Evolutionary conservation across 2,113 vertebrate genomes (phyloP).

Genomic region (Camelus bactrianus): DNA sequence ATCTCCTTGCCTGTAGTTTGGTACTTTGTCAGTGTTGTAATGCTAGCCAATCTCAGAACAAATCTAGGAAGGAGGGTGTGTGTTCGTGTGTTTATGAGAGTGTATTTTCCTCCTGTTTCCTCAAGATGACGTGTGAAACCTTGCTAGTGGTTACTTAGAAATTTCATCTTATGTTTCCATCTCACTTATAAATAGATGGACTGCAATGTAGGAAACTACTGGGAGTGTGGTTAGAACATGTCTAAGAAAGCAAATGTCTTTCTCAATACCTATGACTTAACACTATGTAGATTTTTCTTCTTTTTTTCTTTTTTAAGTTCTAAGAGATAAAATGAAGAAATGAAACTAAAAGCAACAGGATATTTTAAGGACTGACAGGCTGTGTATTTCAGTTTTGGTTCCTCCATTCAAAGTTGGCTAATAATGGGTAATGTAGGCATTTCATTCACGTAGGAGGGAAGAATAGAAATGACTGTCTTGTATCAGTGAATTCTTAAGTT

Average conservation of each 20-base stretch:
- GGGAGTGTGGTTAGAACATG: neutral
- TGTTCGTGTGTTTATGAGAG: neutral
- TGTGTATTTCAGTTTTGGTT: neutral
- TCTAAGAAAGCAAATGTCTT: neutral
- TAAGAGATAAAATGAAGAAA: conserved; percentile 27
- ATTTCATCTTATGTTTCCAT: neutral
- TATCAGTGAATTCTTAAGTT: neutral
- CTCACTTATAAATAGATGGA: neutral
- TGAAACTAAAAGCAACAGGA: neutral
- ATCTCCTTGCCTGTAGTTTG: neutral
- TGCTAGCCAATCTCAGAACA: neutral
- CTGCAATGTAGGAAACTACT: neutral
- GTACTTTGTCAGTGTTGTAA: neutral
- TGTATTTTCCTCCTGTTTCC: neutral
- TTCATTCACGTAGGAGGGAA: neutral
- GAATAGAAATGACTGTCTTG: neutral
- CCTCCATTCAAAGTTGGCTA: neutral
- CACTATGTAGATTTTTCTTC: neutral
- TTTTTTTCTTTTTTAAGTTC: neutral
- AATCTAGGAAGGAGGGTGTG: neutral
- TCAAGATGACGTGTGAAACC: neutral
- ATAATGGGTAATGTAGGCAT: neutral
- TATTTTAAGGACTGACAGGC: neutral
- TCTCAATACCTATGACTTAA: neutral
- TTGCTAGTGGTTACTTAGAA: neutral